These are phyloP conservation scores for Trachelus tabidus DNA, from an alignment of 2,888 invertebrate species.

Conservation along the genomic window DNA sequence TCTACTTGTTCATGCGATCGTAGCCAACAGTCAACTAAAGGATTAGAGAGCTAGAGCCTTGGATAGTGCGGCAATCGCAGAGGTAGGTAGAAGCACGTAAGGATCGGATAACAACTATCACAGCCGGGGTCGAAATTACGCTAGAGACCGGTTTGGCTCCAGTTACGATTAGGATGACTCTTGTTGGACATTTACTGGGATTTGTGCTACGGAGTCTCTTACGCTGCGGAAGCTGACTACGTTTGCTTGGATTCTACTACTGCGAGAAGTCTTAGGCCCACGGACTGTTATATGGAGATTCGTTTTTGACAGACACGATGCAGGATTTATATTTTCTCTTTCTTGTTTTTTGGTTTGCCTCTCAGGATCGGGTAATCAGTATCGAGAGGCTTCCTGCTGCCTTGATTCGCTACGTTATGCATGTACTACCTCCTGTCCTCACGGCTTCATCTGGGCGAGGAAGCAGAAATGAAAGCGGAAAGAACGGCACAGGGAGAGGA, in stretches of 20 bases:
- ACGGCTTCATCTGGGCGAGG: not conserved
- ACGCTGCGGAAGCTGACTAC: conserved; percentile 27
- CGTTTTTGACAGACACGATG: conserved; percentile 55
- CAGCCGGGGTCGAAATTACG: conserved; percentile 26
- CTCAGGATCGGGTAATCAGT: conserved; percentile 45
- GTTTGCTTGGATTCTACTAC: conserved; percentile 12
- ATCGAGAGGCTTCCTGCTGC: conserved; percentile 48
- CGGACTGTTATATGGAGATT: conserved; percentile 10
- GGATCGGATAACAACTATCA: not conserved
- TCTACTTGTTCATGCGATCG: not conserved
- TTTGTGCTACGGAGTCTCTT: conserved; percentile 25
- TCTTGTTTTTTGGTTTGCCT: conserved; percentile 19
- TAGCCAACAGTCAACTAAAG: not conserved
- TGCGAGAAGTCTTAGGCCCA: not conserved
- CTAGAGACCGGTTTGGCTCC: conserved; percentile 30
- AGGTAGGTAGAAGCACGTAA: not conserved
- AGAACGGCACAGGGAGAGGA: conserved; percentile 32
- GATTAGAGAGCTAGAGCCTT: not conserved
- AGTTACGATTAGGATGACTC: conserved; percentile 23
- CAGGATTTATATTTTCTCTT: conserved; percentile 41
- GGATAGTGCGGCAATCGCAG: not conserved
- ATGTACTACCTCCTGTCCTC: conserved; percentile 12
- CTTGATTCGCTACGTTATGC: conserved; percentile 20
- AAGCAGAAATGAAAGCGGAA: conserved; percentile 26
- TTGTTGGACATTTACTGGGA: conserved; percentile 15